phyloP scores from a whole-genome alignment of 64 coral and sea anemone species.

The Platygyra sinensis region DNA sequence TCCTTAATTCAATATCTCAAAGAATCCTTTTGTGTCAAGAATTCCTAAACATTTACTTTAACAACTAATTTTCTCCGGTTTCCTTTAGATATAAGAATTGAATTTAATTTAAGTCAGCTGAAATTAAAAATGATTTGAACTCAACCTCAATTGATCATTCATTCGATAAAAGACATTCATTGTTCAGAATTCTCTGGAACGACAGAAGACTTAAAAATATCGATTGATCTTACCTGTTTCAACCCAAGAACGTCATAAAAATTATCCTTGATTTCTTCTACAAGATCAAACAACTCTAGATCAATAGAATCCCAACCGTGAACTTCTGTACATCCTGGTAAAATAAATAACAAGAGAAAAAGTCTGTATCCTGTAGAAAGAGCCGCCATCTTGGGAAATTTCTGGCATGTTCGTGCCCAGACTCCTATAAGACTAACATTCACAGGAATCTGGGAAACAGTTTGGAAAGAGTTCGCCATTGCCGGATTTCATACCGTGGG shows the following conservation, averaged over 20 bases:
- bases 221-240: constrained; percentile 63
- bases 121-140: neutral
- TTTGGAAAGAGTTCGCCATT: no score
- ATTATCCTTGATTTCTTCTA: constrained; percentile 97
- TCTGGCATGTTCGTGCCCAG: neutral
- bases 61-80: no score
- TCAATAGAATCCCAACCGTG: constrained; percentile 93
- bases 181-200: neutral
- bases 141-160: neutral
- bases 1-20: no score
- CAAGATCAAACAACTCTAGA: constrained; percentile 96
- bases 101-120: no score
- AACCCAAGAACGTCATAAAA: constrained; percentile 96
- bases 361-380: constrained; percentile 1
- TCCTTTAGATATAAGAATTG: no score
- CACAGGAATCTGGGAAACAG: neutral
- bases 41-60: no score
- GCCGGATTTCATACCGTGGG: no score
- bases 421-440: neutral
- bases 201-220: neutral
- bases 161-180: neutral
- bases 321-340: constrained; percentile 37
- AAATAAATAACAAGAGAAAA: constrained; percentile 53
- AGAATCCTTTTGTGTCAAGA: no score
- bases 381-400: constrained; percentile 61